phyloP scores from a whole-genome alignment of 2,113 vertebrate genomes.

The Eclectus roratus region DNA sequence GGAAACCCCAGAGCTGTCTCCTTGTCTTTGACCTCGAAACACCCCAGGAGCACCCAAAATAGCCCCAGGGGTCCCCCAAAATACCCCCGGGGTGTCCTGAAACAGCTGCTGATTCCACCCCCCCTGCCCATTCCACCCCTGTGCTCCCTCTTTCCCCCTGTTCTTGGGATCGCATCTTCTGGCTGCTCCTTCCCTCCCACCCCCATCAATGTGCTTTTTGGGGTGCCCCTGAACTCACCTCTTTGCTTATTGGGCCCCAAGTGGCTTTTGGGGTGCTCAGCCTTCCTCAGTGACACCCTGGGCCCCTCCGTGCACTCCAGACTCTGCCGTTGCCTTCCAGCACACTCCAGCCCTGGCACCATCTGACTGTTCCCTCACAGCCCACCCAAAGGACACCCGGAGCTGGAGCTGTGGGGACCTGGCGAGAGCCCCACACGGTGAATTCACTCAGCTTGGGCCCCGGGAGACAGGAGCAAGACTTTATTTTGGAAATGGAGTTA shows the following conservation, averaged over 20 bases:
- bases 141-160: rapidly evolving
- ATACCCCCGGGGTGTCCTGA: not conserved
- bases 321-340: no score
- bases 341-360: rapidly evolving
- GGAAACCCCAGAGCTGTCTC: rapidly evolving
- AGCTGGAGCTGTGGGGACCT: rapidly evolving
- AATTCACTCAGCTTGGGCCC: not conserved
- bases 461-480: not conserved
- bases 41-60: not conserved
- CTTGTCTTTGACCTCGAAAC: not conserved
- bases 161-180: not conserved
- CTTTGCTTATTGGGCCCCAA: not conserved
- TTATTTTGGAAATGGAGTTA: not conserved
- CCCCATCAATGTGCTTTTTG: not conserved
- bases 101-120: not conserved
- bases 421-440: rapidly evolving
- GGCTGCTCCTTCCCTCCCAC: rapidly evolving
- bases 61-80: not conserved
- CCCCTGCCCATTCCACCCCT: no score
- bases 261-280: rapidly evolving
- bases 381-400: rapidly evolving
- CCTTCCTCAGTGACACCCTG: not conserved
- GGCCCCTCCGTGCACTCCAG: rapidly evolving
- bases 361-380: rapidly evolving
- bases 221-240: not conserved